These are phyloP conservation scores for Pheosia tremula DNA, from an alignment of 2,888 invertebrate genomes.

Conservation along the genomic window DNA sequence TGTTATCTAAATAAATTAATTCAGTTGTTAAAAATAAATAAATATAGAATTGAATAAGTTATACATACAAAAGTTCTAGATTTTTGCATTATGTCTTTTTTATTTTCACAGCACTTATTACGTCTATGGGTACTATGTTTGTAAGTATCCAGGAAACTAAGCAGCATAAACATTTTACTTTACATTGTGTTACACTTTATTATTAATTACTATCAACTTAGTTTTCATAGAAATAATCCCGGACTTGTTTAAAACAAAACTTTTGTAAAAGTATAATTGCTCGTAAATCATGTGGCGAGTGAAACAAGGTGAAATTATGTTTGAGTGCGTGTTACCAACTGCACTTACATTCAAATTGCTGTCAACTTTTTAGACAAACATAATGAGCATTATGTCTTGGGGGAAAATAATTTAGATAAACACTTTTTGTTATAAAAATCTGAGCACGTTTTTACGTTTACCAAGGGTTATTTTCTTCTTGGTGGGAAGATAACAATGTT, in stretches of 20 bases:
- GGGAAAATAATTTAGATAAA: constrained; percentile 4
- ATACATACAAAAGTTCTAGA: too few species aligned
- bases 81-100: too few species aligned
- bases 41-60: too few species aligned
- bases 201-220: too few species aligned
- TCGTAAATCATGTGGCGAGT: constrained; percentile 35
- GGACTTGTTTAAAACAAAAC: constrained; percentile 31
- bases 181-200: too few species aligned
- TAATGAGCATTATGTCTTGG: constrained; percentile 16
- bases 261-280: constrained; percentile 37
- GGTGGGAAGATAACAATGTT: neutral
- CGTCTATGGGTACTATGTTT: too few species aligned
- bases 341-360: constrained; percentile 33
- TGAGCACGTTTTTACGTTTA: neutral
- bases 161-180: too few species aligned
- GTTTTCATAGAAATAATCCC: neutral
- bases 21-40: too few species aligned
- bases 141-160: too few species aligned
- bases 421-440: too few species aligned
- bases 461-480: neutral
- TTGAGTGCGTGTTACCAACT: constrained; percentile 29
- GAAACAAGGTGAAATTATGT: constrained; percentile 44
- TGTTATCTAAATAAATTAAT: too few species aligned
- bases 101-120: too few species aligned
- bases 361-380: constrained; percentile 26